These are phyloP conservation scores for Pemphredon lugubris DNA, from an alignment of 2,888 invertebrate genomes.

Conservation along the genomic window DNA sequence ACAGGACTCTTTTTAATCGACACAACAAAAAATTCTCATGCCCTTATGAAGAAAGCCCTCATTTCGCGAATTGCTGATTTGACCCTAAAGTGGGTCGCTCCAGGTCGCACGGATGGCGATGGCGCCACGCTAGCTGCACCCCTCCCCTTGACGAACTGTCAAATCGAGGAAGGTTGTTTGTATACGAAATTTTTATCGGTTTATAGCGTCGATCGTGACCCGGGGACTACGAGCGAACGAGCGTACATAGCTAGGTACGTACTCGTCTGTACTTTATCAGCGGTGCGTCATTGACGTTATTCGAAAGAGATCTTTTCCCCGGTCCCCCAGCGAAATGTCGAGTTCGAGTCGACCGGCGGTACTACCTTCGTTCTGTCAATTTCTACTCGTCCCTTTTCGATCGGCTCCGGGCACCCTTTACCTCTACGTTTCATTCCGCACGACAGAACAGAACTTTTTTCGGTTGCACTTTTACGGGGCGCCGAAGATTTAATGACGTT, in stretches of 20 bases:
- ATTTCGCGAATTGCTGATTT: slow-evolving; percentile 44
- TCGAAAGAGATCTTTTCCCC: neutral
- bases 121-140: slow-evolving; percentile 53
- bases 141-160: slow-evolving; percentile 68
- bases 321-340: slow-evolving; percentile 17
- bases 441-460: neutral
- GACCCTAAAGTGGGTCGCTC: slow-evolving; percentile 33
- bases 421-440: neutral
- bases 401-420: slow-evolving; percentile 6
- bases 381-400: slow-evolving; percentile 30
- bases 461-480: neutral
- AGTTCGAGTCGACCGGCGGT: slow-evolving; percentile 51
- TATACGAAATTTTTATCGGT: slow-evolving; percentile 73
- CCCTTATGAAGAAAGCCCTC: too few relatives aligned
- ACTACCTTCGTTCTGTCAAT: slow-evolving; percentile 48
- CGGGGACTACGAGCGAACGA: slow-evolving; percentile 26
- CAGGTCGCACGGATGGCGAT: slow-evolving; percentile 23
- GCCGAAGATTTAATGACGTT: neutral
- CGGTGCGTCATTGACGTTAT: slow-evolving; percentile 3
- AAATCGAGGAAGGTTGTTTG: slow-evolving; percentile 75
- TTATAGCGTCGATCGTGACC: slow-evolving; percentile 48
- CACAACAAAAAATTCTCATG: too few relatives aligned
- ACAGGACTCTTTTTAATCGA: neutral
- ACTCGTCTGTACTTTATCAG: slow-evolving; percentile 16
- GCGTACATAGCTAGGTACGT: slow-evolving; percentile 57